Conservation (phyloP, 1,140 invertebrate genomes). For the Galleria mellonella region DNA sequence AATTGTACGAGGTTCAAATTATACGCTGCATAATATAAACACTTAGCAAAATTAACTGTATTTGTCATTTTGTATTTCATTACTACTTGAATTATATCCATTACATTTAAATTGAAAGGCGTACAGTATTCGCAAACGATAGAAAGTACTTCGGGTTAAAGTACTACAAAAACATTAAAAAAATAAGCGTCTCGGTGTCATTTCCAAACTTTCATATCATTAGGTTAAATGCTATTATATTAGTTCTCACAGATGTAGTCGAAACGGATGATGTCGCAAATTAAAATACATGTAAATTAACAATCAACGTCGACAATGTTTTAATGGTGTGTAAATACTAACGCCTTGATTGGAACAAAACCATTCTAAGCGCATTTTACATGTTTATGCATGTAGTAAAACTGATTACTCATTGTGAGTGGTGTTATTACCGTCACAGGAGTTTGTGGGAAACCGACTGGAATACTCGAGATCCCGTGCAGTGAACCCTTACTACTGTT, state of each 20-base stretch:
- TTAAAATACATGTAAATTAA: too few species aligned
- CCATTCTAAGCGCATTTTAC: too few species aligned
- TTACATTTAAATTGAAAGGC: slow-evolving; percentile 8
- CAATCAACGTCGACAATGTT: too few species aligned
- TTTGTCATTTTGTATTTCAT: slow-evolving; percentile 3
- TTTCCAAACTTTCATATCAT: not conserved
- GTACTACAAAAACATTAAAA: too few species aligned
- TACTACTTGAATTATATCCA: slow-evolving; percentile 1
- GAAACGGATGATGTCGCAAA: too few species aligned
- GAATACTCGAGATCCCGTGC: slow-evolving; percentile 14
- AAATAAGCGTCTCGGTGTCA: not conserved
- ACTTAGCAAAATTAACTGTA: slow-evolving; percentile 4
- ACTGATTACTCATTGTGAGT: slow-evolving; percentile 28
- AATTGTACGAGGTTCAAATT: slow-evolving; percentile 19
- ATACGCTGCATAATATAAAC: slow-evolving; percentile 10
- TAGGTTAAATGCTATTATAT: not conserved
- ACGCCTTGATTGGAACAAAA: too few species aligned
- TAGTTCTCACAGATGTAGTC: too few species aligned
- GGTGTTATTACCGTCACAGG: slow-evolving; percentile 25
- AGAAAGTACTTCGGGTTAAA: slow-evolving; percentile 4
- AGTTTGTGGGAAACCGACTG: slow-evolving; percentile 33
- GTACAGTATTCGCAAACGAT: not conserved
- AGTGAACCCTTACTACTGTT: slow-evolving; percentile 37
- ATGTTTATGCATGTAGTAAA: not conserved
- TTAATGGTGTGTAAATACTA: too few species aligned